Evolutionary conservation across 1,140 invertebrate genomes (phyloP).

Genomic region (Sogatella furcifera): DNA sequence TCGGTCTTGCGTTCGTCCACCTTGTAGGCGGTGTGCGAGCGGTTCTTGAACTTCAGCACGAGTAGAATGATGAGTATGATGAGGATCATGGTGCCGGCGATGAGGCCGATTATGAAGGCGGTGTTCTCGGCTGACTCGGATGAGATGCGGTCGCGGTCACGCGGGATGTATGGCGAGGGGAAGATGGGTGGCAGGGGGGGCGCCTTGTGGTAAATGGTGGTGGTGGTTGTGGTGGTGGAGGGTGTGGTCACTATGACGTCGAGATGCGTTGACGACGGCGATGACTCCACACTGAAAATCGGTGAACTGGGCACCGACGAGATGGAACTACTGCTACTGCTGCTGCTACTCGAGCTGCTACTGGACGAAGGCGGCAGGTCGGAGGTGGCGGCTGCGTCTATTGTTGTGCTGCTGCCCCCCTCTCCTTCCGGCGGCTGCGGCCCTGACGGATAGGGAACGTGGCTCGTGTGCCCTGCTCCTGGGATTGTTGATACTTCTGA

Average conservation of each 20-base stretch:
- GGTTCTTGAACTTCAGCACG: slow-evolving; percentile 79
- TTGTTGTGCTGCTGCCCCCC: background rate
- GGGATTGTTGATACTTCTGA: background rate
- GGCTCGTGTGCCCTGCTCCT: background rate
- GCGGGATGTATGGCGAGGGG: slow-evolving; percentile 10
- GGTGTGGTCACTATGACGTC: slow-evolving; percentile 2
- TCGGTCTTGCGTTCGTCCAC: slow-evolving; percentile 72
- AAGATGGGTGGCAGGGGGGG: slow-evolving; percentile 14
- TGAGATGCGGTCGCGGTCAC: slow-evolving; percentile 48
- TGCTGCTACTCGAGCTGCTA: slow-evolving; percentile 12
- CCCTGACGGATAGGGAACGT: background rate
- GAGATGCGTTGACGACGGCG: slow-evolving; percentile 7
- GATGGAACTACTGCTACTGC: slow-evolving; percentile 6
- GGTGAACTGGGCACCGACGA: background rate
- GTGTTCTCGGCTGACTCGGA: slow-evolving; percentile 61
- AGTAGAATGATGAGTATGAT: slow-evolving; percentile 83
- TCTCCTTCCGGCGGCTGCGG: background rate
- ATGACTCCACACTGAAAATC: background rate
- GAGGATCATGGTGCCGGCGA: slow-evolving; percentile 81
- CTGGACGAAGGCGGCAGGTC: background rate
- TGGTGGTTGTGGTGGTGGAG: slow-evolving; percentile 21
- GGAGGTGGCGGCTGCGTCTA: background rate
- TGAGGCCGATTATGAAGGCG: slow-evolving; percentile 75
- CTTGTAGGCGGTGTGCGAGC: slow-evolving; percentile 79
- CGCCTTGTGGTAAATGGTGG: slow-evolving; percentile 14